Base-by-base conservation (phyloP, 2,888 invertebrate species). In the Chironomus riparius region DNA sequence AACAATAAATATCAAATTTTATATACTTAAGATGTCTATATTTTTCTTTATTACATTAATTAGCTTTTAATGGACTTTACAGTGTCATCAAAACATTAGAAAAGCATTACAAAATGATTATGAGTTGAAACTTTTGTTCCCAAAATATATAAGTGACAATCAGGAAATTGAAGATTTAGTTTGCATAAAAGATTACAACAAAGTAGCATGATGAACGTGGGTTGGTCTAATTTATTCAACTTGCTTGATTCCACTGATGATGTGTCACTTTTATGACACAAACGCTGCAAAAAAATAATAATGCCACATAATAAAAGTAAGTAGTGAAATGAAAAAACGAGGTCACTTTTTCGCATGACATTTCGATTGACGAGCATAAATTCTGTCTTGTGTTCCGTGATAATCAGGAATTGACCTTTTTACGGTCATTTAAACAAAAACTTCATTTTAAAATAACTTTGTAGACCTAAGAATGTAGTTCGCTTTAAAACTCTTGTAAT, bases 341-440 rank as follows among this genome's bases (percentile, higher is more conserved):
- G 56, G 56, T 56, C 56, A 56, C 7, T 6, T 56, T n/a, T 56
- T 56, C 56, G 18, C 50, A 13, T 50, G 50, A 50, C 50, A 50
- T 50, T 15, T 10, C 50, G 50, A 50, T 56, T 15, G 6, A 56
- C 56, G n/a, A 18, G 15, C n/a, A 38, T 38, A 38, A 56, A 6
- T 56, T 56, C 56, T 56, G 56, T 15, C 56, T 56, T 56, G 10
- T 56, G n/a, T 74, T 74, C 74, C 74, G 74, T 74, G 74, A 74
- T 74, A 68, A 74, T 74, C 65, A 74, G 65, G 68, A 68, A 24
- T 74, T 74, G 65, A 24, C 22, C 13, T 38, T 47, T 74, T 74
- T 48, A 74, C 68, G 48, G 38, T 62, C 74, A 47, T 61, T 74
- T 56, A 71, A 71, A 21, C 21, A 56, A 15, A 56, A 56, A 18